Evolutionary conservation across 2,113 vertebrate species (phyloP), one percentile per base, ranked within the genome.

Genomic region (Numenius arquata): DNA sequence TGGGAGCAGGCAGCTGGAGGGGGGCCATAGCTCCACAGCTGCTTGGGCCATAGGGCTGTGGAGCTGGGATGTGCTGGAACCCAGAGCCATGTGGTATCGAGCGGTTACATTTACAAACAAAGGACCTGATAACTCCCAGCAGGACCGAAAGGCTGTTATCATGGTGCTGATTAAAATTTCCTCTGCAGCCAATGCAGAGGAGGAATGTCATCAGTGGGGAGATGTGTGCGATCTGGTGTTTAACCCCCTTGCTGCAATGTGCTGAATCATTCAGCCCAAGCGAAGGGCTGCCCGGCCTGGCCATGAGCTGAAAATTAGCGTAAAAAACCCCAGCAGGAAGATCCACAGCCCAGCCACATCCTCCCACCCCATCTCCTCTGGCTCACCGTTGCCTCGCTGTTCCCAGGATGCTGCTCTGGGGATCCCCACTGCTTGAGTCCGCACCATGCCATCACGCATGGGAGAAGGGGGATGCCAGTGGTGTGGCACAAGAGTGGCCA

Each of bases 91-190:
- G 6, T 43, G 55, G 36, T 77, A 74, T 43, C 7, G 36, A 95
- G 73, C 87, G 19, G 52, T 58, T 52, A 67, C 65, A 85, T 95
- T 93, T 68, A n/a, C 80, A 91, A 92, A 97, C 96, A 93, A 93
- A 96, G 87, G 61, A 67, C 74, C 73, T 87, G 89, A 56, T 94
- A 95, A 87, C 40, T 78, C 91, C 80, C 93, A 47, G 89, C 86
- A 84, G 70, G 87, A 56, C 77, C 47, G 55, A 58, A 76, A 43
- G 59, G 59, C 76, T 84, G 61, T 66, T 89, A 87, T 63, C 89
- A 11, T 1, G 0, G n/a, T 11, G 83, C 87, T 89, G 93, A 92
- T 95, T 91, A 94, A 58, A 81, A 65, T 81, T 78, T 78, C 30
- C 80, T 75, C 73, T 30, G 61, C 80, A 92, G 91, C 87, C 84